Conservation (phyloP, 2,113 vertebrate genomes). For the Callionymus lyra region DNA sequence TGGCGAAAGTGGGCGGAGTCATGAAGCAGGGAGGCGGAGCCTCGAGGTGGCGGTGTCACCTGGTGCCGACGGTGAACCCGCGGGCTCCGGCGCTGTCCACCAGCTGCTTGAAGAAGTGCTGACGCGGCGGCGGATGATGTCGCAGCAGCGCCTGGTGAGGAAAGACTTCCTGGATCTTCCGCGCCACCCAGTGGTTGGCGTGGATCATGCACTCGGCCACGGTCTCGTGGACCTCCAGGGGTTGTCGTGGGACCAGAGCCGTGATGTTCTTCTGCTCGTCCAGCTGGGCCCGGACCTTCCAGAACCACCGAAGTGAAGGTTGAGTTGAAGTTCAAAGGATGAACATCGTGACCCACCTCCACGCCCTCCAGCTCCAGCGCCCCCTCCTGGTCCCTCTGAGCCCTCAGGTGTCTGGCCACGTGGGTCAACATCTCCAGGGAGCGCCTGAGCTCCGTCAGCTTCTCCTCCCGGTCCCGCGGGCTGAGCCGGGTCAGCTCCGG, state of each 20-base stretch:
- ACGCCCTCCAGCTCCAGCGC: conserved; percentile 89
- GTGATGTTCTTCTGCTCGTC: conserved; percentile 80
- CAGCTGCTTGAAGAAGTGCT: conserved; percentile 82
- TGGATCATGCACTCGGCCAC: conserved; percentile 97
- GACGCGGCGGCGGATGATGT: conserved; percentile 79
- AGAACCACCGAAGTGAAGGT: too few species aligned
- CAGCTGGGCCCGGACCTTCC: conserved; percentile 76
- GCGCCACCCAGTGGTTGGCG: conserved; percentile 97
- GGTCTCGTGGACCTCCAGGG: conserved; percentile 87
- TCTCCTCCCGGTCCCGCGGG: conserved; percentile 40
- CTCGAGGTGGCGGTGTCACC: too few species aligned
- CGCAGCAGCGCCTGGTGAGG: conserved; percentile 82
- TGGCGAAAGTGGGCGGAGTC: not conserved
- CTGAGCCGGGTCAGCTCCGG: conserved; percentile 63
- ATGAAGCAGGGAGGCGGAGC: not conserved
- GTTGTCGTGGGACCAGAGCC: conserved; percentile 82
- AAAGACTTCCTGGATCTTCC: conserved; percentile 79
- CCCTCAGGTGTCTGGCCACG: conserved; percentile 72
- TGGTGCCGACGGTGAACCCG: conserved; percentile 80
- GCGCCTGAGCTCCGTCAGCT: conserved; percentile 63
- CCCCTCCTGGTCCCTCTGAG: conserved; percentile 70
- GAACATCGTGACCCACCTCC: conserved; percentile 50
- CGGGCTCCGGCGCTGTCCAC: conserved; percentile 73
- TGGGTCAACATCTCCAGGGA: conserved; percentile 74
- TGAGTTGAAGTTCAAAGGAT: too few species aligned